Percentiles rank a stretch among this genome's conserved stretches.
Conservation (phyloP, 2,113 vertebrate species). For the Hirundichthys speculiger region DNA sequence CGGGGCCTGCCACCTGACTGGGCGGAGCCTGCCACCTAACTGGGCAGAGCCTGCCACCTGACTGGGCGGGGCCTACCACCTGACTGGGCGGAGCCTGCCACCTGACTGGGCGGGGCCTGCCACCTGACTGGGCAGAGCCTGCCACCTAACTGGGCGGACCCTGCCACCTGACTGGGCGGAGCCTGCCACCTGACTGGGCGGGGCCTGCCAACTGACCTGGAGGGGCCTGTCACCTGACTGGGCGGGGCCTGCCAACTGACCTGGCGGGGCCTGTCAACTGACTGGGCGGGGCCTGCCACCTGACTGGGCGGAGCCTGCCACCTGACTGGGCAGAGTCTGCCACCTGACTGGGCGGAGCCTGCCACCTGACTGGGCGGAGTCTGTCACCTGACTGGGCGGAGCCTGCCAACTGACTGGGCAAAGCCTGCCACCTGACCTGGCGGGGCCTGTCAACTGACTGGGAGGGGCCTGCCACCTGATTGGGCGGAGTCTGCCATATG, state of each 20-base stretch:
- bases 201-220: not conserved
- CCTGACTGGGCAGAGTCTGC: constrained; percentile 17
- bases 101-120: no score
- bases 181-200: not conserved
- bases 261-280: no score
- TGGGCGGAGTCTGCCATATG: no score
- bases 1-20: not conserved
- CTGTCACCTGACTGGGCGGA: not conserved
- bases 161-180: constrained; percentile 16
- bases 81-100: constrained; percentile 16
- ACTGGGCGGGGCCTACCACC: no score
- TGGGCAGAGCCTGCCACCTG: constrained; percentile 7
- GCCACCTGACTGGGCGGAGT: constrained; percentile 16
- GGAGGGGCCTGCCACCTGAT: not conserved
- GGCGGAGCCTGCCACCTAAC: no score
- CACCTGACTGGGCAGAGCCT: constrained; percentile 16
- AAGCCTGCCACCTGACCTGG: not conserved
- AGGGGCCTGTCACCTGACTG: constrained; percentile 18
- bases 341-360: no score
- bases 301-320: no score
- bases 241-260: not conserved
- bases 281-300: constrained; percentile 12
- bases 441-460: constrained; percentile 18
- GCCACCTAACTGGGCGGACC: not conserved
- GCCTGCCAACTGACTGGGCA: constrained; percentile 15